Evolutionary conservation across 1,140 invertebrate species (phyloP), one percentile per base, ranked within the genome.

Genomic region (Drosophila arizonae): DNA sequence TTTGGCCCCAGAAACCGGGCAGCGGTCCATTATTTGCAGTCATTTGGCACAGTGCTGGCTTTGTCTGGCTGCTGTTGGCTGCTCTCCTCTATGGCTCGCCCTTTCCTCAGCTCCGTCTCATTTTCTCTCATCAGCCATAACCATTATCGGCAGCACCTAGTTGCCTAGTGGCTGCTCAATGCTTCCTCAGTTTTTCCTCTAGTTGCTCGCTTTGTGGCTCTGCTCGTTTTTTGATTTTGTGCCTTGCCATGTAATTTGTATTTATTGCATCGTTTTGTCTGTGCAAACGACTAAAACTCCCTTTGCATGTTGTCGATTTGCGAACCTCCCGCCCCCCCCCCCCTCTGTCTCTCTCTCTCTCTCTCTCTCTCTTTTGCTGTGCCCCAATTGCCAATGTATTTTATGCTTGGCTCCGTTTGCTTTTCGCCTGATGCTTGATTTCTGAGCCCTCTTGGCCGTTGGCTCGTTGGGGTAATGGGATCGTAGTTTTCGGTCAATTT

Each of bases 231-330:
- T 66, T 79, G 72, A 77, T 84, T 82, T 65, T 87, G 68, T 73
- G 79, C 82, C 78, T 66, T 79, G 78, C 82, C 76, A 82, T 87
- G 84, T 88, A 88, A 88, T 88, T 88, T 88, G 84, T 88, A 88
- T 88, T 88, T 88, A 88, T 88, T 88, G 84, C 84, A 88, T 88
- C 84, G 84, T 88, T 88, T 88, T 88, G 84, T 88, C 84, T 88
- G 84, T 84, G 80, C 84, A 84, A 88, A 87, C 76, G 82, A 76
- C 72, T 61, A 81, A 79, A 79, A 77, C 85, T 88, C 84, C 85
- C 79, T 88, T 88, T 88, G 84, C 84, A 88, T 88, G 84, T 84
- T 84, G 66, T 85, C 80, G 77, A 80, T 79, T 85, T 64, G 79
- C 61, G 71, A 17, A 55, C 9, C 57, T n/a, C 17, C 45, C 17